Evolutionary conservation across 2,113 vertebrate genomes (phyloP), one percentile per base, ranked within the genome.

Genomic region (Dasyornis broadbenti): DNA sequence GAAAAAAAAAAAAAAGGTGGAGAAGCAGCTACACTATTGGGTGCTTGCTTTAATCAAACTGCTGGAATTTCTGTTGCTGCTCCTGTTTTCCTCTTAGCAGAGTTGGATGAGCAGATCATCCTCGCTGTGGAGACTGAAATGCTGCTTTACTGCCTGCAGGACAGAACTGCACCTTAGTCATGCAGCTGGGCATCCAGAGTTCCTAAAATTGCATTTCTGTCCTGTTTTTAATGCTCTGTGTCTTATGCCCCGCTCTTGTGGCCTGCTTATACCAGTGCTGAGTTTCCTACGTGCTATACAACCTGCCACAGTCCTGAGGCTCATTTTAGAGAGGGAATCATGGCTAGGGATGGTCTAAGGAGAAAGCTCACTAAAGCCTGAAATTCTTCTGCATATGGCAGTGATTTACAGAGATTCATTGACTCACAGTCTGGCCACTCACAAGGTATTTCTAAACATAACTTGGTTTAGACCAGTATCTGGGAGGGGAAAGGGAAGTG

Each of bases 401-500:
- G 81, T 93, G 92, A 96, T 96, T 95, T 93, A 85, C 50, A 70
- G 86, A 57, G 61, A 56, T 89, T 76, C 94, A 94, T 79, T 95
- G 92, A 94, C 86, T 94, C 90, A 71, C 66, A 77, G 75, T 82
- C 86, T 91, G 88, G 89, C 95, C 71, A 86, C 89, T 96, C 81
- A 76, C 61, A 89, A 94, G 86, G 59, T 89, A 92, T 95, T 92
- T 94, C 92, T 97, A 95, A 95, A 91, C 86, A 89, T 88, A 92
- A 93, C 88, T 79, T 72, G 72, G 94, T 94, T 92, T 66, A 80
- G 89, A 54, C 76, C 80, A 40, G 93, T 86, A 89, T 95, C 81
- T 94, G 89, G 80, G 82, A 92, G 80, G 68, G 92, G 85, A 96
- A 92, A 52, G 90, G 91, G 92, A 94, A 96, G 94, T 84, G 82